Percentiles rank a stretch among this genome's conserved stretches.
Conservation (phyloP, 2,113 vertebrate species). For the Lampris incognitus region DNA sequence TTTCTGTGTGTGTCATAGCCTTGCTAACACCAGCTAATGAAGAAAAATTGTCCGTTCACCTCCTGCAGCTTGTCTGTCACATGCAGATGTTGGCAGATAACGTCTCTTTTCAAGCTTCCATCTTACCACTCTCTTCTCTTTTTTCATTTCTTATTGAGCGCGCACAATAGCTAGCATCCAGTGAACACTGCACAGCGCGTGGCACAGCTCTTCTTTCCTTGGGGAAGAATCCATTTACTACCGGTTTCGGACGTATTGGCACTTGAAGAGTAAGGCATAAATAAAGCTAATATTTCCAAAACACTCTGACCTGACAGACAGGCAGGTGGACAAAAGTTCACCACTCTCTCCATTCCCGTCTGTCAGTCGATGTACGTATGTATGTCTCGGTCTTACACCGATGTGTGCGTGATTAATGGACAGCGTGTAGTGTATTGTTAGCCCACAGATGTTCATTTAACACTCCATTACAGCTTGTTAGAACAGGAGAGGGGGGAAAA, state of each 20-base stretch:
- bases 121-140: not conserved
- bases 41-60: no score
- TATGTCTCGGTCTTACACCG: not conserved
- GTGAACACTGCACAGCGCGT: not conserved
- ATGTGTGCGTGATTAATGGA: conserved; percentile 44
- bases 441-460: conserved; percentile 60
- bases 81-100: not conserved
- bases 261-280: not conserved
- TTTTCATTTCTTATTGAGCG: not conserved
- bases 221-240: not conserved
- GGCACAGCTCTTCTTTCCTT: not conserved
- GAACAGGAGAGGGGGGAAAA: conserved; percentile 24
- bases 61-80: no score
- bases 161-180: not conserved
- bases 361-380: not conserved
- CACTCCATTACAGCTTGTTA: conserved; percentile 64
- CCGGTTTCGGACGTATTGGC: not conserved
- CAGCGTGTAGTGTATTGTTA: conserved; percentile 33
- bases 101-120: not conserved
- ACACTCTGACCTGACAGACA: not conserved
- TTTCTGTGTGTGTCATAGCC: no score
- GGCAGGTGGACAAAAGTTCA: no score
- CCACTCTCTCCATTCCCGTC: no score
- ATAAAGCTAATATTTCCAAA: not conserved
- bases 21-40: no score